Conservation (phyloP, 2,888 invertebrate genomes). For the Dione vanillae region DNA sequence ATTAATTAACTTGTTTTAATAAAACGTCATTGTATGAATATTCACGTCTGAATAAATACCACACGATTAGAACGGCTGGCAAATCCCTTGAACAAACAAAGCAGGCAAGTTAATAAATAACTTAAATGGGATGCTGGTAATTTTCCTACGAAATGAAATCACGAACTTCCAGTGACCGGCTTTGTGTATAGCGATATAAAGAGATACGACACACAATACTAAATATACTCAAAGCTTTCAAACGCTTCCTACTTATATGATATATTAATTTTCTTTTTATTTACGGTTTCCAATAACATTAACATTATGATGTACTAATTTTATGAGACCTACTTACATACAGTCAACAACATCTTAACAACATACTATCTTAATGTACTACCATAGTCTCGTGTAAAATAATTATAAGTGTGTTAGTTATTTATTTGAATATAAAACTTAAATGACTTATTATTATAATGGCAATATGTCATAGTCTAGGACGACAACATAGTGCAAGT, state of each 20-base stretch:
- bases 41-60: slow-evolving; percentile 15
- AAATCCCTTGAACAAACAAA: slow-evolving; percentile 19
- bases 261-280: slow-evolving; percentile 68
- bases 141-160: slow-evolving; percentile 36
- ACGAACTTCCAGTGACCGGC: slow-evolving; percentile 34
- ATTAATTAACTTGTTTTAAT: background rate
- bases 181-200: slow-evolving; percentile 53
- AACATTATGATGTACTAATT: slow-evolving; percentile 24
- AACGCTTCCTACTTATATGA: slow-evolving; percentile 59
- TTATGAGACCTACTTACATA: background rate
- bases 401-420: background rate
- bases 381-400: background rate
- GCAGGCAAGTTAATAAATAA: slow-evolving; percentile 33
- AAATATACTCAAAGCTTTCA: slow-evolving; percentile 58
- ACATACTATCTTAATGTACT: background rate
- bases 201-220: slow-evolving; percentile 49
- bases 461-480: too few relatives aligned
- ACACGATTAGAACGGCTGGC: slow-evolving; percentile 22
- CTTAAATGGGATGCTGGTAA: slow-evolving; percentile 31
- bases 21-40: background rate
- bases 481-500: too few relatives aligned
- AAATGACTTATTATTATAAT: too few relatives aligned
- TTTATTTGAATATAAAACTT: background rate
- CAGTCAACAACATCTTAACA: too few relatives aligned
- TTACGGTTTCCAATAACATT: slow-evolving; percentile 58